Evolutionary conservation across 2,797 vertebrate species (phyloP).

Genomic region (Poeciliopsis paucimaculata): DNA sequence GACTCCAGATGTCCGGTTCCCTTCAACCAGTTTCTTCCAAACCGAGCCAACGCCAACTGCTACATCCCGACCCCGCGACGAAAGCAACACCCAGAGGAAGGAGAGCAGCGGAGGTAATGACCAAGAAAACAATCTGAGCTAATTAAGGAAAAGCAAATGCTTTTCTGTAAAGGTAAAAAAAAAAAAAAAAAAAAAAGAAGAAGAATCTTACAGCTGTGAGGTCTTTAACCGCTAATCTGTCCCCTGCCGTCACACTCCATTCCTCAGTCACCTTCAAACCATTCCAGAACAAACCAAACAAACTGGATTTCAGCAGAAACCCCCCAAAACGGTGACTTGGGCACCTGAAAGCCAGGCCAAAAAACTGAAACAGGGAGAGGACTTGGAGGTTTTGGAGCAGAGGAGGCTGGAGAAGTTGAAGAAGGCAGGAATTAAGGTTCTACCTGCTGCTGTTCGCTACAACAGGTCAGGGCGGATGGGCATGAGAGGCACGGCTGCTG

Average conservation of each 20-base stretch:
- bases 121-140: not conserved
- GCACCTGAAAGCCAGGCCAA: constrained; percentile 60
- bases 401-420: constrained; percentile 84
- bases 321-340: constrained; percentile 77
- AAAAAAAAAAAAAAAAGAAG: not conserved
- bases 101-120: constrained; percentile 87
- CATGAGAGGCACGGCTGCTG: constrained; percentile 29
- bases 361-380: constrained; percentile 72
- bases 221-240: constrained; percentile 22
- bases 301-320: constrained; percentile 51
- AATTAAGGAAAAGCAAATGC: constrained; percentile 6
- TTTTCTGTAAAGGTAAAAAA: constrained; percentile 6
- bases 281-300: constrained; percentile 56
- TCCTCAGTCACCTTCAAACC: constrained; percentile 54
- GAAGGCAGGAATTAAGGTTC: constrained; percentile 89
- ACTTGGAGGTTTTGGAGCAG: constrained; percentile 75
- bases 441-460: constrained; percentile 87
- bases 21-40: constrained; percentile 98
- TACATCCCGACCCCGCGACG: constrained; percentile 89
- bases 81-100: constrained; percentile 86
- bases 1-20: constrained; percentile 90
- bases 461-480: constrained; percentile 87
- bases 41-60: constrained; percentile 90
- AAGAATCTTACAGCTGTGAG: not conserved
- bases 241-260: constrained; percentile 25